phyloP scores from a whole-genome alignment of 2,113 vertebrate genomes.

The Leptodactylus fuscus region DNA sequence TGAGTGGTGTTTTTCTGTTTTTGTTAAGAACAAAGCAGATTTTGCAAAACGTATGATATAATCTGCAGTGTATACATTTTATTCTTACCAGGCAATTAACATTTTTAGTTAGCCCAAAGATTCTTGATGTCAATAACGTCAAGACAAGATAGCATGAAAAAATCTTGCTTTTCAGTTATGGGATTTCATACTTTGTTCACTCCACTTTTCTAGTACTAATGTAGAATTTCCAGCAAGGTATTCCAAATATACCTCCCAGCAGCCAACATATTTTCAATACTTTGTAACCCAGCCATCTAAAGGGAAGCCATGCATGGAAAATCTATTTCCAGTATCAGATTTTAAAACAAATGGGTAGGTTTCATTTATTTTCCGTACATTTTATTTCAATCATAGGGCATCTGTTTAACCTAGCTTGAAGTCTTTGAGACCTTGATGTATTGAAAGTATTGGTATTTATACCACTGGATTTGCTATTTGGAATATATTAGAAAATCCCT shows the following conservation, averaged over 20 bases:
- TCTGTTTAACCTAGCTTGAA: constrained; percentile 26
- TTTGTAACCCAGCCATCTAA: constrained; percentile 13
- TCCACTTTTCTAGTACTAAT: neutral
- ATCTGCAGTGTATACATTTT: no score
- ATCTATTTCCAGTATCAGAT: constrained; percentile 50
- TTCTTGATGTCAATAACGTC: no score
- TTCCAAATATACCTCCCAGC: constrained; percentile 20
- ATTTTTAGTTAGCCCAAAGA: no score
- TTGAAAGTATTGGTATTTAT: neutral
- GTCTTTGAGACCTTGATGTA: neutral
- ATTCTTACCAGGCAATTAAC: no score
- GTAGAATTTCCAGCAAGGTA: constrained; percentile 6
- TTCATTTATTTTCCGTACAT: constrained; percentile 36
- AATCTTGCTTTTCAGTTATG: no score
- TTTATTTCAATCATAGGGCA: constrained; percentile 41
- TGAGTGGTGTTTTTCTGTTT: no score
- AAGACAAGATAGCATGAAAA: no score
- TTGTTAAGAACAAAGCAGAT: no score
- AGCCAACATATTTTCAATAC: constrained; percentile 50
- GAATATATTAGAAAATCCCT: neutral
- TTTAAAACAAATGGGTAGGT: constrained; percentile 18
- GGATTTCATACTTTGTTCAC: neutral
- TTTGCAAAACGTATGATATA: no score
- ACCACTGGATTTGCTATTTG: neutral
- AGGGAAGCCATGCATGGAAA: constrained; percentile 40